Conservation (phyloP, 2,113 vertebrate genomes). For the Carassius gibelio region DNA sequence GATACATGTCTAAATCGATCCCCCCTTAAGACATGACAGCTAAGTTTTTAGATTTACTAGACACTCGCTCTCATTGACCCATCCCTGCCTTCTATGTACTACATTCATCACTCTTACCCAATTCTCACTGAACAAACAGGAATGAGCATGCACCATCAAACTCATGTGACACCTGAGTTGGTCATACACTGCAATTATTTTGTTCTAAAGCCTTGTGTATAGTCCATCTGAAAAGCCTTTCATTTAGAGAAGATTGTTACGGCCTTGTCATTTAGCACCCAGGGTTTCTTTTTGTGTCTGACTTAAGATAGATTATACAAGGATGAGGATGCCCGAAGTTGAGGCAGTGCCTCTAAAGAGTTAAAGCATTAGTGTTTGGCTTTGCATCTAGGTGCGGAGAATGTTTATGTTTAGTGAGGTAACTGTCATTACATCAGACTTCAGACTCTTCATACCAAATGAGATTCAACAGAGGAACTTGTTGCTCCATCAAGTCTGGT, state of each 20-base stretch:
- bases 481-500: constrained; percentile 34
- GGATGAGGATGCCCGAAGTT: background rate
- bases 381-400: background rate
- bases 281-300: background rate
- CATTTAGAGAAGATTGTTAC: background rate
- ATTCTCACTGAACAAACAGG: constrained; percentile 18
- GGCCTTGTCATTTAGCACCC: background rate
- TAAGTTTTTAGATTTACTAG: background rate
- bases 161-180: constrained; percentile 7
- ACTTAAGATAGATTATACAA: background rate
- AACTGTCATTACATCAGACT: background rate
- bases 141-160: background rate
- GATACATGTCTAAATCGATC: background rate
- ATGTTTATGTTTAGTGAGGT: constrained; percentile 37
- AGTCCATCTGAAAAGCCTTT: background rate
- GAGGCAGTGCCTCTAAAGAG: constrained; percentile 1
- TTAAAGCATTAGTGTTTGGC: background rate
- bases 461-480: constrained; percentile 16
- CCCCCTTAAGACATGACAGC: background rate
- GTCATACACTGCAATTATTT: constrained; percentile 22
- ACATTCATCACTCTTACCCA: background rate
- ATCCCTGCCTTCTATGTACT: background rate
- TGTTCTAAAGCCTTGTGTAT: constrained; percentile 9
- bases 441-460: constrained; percentile 2
- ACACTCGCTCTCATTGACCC: background rate